phyloP scores from a whole-genome alignment of 1,140 invertebrate species.

The Phocides pigmalion region DNA sequence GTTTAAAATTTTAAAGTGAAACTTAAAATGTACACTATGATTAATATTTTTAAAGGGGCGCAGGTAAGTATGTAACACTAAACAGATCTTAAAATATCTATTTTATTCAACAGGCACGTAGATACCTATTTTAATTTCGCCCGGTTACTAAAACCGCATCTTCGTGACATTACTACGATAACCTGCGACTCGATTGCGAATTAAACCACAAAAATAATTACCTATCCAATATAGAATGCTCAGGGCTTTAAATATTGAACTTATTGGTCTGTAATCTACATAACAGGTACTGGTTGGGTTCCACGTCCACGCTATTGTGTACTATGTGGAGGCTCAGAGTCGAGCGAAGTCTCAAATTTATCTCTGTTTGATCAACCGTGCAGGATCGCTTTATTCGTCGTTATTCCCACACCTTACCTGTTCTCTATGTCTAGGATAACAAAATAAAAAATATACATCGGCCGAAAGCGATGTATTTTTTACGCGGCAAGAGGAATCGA shows the following conservation, averaged over 20 bases:
- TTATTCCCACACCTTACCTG: slow-evolving; percentile 77
- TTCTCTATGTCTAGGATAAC: slow-evolving; percentile 55
- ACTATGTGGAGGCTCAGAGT: slow-evolving; percentile 46
- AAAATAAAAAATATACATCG: slow-evolving; percentile 59
- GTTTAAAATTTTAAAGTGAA: neutral
- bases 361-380: slow-evolving; percentile 63
- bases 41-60: too few species aligned
- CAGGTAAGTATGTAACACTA: neutral
- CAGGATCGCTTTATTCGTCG: slow-evolving; percentile 63
- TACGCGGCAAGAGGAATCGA: slow-evolving; percentile 54
- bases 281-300: slow-evolving; percentile 58
- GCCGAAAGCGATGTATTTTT: slow-evolving; percentile 58
- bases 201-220: slow-evolving; percentile 77
- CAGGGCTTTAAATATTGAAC: slow-evolving; percentile 59
- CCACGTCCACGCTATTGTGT: slow-evolving; percentile 47
- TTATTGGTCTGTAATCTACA: slow-evolving; percentile 59
- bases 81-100: neutral
- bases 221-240: slow-evolving; percentile 64
- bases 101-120: too few species aligned
- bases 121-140: neutral
- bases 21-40: neutral
- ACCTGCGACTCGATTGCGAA: slow-evolving; percentile 58
- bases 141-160: slow-evolving; percentile 6
- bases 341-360: slow-evolving; percentile 55
- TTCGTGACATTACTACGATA: slow-evolving; percentile 43